A percentile compares a stretch with the other conserved stretches of the same genome.
phyloP scores from a whole-genome alignment of 2,797 vertebrate genomes.

The Microcaecilia unicolor region DNA sequence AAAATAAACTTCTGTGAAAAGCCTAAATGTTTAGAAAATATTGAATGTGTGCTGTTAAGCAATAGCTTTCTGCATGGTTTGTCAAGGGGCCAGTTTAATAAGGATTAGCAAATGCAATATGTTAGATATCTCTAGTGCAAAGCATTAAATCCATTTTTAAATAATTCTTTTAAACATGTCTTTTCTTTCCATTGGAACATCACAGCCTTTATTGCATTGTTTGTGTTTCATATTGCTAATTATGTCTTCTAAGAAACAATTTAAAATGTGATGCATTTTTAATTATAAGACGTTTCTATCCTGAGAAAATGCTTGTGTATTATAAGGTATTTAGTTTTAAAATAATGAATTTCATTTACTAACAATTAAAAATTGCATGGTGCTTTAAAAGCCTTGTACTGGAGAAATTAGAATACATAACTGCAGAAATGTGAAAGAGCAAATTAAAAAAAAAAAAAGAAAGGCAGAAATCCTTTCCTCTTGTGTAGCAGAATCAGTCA shows the following conservation, averaged over 20 bases:
- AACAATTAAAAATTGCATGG: conserved; percentile 26
- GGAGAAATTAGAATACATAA: too few relatives aligned
- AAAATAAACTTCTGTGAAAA: too few relatives aligned
- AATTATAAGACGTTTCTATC: conserved; percentile 48
- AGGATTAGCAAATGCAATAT: conserved; percentile 44
- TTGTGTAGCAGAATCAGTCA: too few relatives aligned
- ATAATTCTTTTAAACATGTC: conserved; percentile 38
- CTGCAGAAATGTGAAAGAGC: not conserved
- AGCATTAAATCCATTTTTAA: conserved; percentile 35
- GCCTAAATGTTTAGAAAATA: too few relatives aligned
- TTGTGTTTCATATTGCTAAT: conserved; percentile 44
- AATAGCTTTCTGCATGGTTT: too few relatives aligned
- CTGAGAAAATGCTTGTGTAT: conserved; percentile 38
- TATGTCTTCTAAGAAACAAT: conserved; percentile 45
- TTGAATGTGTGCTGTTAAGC: too few relatives aligned
- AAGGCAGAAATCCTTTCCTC: not conserved
- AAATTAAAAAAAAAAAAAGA: not conserved
- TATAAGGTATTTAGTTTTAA: conserved; percentile 31
- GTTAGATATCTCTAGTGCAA: conserved; percentile 26
- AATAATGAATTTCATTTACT: conserved; percentile 41
- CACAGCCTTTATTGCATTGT: conserved; percentile 32
- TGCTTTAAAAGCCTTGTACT: too few relatives aligned
- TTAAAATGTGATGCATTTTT: conserved; percentile 50
- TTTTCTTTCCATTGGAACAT: conserved; percentile 36
- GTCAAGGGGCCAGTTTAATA: conserved; percentile 41